Conservation (phyloP, 2,113 vertebrate species). For the Hoplias malabaricus region DNA sequence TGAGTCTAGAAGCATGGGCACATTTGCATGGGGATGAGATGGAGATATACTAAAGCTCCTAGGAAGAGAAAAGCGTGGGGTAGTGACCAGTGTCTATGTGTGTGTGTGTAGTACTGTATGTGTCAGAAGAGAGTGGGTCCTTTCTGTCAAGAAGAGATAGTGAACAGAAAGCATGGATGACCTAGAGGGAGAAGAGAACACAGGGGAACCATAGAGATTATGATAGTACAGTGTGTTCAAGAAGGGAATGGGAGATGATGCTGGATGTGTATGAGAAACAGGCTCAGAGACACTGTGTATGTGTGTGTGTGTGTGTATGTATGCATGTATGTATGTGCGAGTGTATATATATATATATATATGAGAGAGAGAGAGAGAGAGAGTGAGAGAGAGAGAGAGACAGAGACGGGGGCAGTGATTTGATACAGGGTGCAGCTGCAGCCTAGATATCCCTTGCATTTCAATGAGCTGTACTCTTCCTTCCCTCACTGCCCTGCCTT, state of each 20-base stretch:
- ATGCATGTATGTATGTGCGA: slow-evolving; percentile 23
- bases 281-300: slow-evolving; percentile 20
- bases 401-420: slow-evolving; percentile 64
- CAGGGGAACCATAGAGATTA: slow-evolving; percentile 55
- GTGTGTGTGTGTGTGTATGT: slow-evolving; percentile 27
- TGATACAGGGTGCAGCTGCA: slow-evolving; percentile 81
- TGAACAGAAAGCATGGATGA: slow-evolving; percentile 35
- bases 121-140: slow-evolving; percentile 10
- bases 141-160: slow-evolving; percentile 36
- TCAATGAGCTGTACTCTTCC: slow-evolving; percentile 71
- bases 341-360: slow-evolving; percentile 19
- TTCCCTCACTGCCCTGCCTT: slow-evolving; percentile 54
- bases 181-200: slow-evolving; percentile 36
- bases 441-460: slow-evolving; percentile 75
- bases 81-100: not conserved
- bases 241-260: slow-evolving; percentile 27
- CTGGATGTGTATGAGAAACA: slow-evolving; percentile 20
- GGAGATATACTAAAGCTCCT: slow-evolving; percentile 9
- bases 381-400: slow-evolving; percentile 54
- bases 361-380: slow-evolving; percentile 49
- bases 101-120: not conserved
- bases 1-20: not conserved
- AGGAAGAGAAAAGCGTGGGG: not conserved
- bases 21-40: not conserved
- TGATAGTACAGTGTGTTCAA: slow-evolving; percentile 20